Evolutionary conservation across 2,888 invertebrate species (phyloP), one percentile per base, ranked within the genome.

Genomic region (Chrysina gloriosa): DNA sequence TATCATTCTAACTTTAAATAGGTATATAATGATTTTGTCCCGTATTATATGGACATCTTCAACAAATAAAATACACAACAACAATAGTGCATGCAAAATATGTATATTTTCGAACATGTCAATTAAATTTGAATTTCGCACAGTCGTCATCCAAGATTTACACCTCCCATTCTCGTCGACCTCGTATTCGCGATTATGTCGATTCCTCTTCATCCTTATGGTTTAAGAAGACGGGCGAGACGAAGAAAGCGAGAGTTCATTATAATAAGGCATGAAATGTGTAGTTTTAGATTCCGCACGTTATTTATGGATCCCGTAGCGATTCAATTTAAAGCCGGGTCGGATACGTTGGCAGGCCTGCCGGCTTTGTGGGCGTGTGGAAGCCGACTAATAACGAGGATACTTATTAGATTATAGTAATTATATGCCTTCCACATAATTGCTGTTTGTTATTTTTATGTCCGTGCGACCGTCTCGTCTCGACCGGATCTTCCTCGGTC

Each of bases 281-380:
- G 79, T 77, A 76, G 79, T 79, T 79, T 81, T 78, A 77, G 79
- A 80, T 81, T 80, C 80, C 80, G 80, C 80, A 77, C 77, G 80
- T 81, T 80, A 82, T 81, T 82, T 82, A 82, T 82, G 79, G 80
- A 78, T 76, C 77, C 78, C 78, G 78, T 80, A 78, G 80, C 77
- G 79, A 79, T 81, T 81, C 80, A 80, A 81, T 82, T 81, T 81
- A 80, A 79, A 77, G 78, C 77, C 68, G 52, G 63, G 68, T 64
- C 64, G 68, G 65, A 68, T 45, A 47, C 63, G 72, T 69, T 70
- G 69, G 70, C 66, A 68, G 72, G 66, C 65, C 70, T 63, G 69
- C 70, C 68, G 69, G 70, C 64, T 68, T 70, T 69, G 80, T 81
- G 80, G 81, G 81, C 81, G 81, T 81, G 81, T 81, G 81, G 81